These are phyloP conservation scores for Papilio elwesi DNA, from an alignment of 2,888 invertebrate genomes.

Conservation along the genomic window DNA sequence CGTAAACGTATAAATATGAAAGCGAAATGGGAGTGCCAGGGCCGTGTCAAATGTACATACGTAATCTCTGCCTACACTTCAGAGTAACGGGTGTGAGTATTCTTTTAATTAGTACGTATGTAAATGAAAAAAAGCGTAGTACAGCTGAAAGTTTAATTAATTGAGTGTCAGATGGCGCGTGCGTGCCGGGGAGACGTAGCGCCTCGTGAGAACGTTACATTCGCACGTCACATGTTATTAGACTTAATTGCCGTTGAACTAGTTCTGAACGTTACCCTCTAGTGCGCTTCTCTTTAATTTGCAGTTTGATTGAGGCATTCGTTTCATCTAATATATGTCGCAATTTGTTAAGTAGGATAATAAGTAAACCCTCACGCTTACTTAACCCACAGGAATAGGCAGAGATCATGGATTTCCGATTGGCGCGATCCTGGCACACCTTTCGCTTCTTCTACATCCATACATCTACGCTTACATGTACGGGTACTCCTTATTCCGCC, in stretches of 20 bases:
- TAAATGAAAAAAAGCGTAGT: not conserved
- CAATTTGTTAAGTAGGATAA: not conserved
- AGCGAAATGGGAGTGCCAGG: too few relatives aligned
- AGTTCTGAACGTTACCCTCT: conserved; percentile 12
- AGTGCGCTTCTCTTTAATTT: not conserved
- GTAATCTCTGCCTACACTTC: too few relatives aligned
- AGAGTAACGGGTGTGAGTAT: not conserved
- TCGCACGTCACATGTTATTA: not conserved
- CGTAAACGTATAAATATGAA: too few relatives aligned
- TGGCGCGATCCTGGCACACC: too few relatives aligned
- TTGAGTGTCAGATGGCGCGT: not conserved
- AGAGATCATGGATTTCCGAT: too few relatives aligned
- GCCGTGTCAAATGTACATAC: too few relatives aligned
- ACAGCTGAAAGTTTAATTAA: not conserved
- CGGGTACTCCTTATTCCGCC: too few relatives aligned
- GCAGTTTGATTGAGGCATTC: conserved; percentile 1
- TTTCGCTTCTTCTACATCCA: too few relatives aligned
- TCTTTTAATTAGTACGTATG: not conserved
- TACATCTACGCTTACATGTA: too few relatives aligned
- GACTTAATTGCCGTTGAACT: conserved; percentile 27
- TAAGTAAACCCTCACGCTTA: not conserved
- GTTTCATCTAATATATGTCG: not conserved
- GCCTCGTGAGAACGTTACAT: conserved; percentile 16
- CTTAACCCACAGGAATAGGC: too few relatives aligned
- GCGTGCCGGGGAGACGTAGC: not conserved